These are phyloP conservation scores for Malurus melanocephalus DNA, from an alignment of 2,113 vertebrate species.

Conservation along the genomic window DNA sequence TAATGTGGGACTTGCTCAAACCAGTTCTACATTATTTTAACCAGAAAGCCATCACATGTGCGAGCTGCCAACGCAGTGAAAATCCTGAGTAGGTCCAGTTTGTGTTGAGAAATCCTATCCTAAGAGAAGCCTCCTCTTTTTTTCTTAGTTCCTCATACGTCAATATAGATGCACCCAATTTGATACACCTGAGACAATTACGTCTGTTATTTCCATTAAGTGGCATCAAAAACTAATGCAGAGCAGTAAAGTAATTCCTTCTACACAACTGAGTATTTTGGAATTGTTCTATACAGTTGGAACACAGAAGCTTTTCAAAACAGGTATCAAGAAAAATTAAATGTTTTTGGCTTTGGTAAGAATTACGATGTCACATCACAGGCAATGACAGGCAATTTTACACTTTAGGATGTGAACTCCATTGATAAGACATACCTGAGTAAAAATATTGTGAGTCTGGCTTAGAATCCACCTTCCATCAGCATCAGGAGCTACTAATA, in stretches of 20 bases:
- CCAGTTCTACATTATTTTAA: neutral
- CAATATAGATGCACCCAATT: neutral
- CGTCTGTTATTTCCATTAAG: neutral
- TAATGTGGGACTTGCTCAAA: neutral
- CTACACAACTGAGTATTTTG: neutral
- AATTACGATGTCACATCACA: neutral
- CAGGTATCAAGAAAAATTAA: no score
- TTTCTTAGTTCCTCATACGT: neutral
- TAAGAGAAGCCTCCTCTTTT: neutral
- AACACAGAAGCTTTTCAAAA: neutral
- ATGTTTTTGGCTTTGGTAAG: neutral
- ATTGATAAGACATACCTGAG: conserved; percentile 82
- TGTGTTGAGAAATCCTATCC: neutral
- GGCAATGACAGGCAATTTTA: neutral
- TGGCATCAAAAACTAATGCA: neutral
- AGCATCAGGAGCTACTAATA: conserved; percentile 91
- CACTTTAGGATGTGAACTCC: neutral
- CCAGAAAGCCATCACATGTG: neutral
- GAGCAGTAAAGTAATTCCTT: neutral
- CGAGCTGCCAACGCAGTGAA: neutral
- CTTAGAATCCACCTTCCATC: conserved; percentile 95
- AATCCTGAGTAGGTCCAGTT: neutral
- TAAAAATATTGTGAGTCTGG: conserved; percentile 97
- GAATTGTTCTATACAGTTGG: neutral
- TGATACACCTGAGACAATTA: neutral